These are phyloP conservation scores for Halcyon senegalensis DNA, from an alignment of 2,113 vertebrate species.

Conservation along the genomic window DNA sequence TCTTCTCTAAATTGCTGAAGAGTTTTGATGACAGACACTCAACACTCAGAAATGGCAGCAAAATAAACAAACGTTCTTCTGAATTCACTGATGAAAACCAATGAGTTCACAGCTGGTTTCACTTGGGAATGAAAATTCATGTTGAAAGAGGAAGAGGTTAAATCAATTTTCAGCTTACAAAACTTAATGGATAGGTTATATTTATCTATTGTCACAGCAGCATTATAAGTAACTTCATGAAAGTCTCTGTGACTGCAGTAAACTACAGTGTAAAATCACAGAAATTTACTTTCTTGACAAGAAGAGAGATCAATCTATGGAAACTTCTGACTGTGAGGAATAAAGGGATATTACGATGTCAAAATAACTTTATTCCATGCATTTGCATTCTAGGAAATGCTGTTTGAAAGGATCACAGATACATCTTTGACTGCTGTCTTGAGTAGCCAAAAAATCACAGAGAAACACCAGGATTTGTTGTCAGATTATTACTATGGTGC, in stretches of 20 bases:
- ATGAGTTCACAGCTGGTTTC: background rate
- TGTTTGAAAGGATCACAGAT: background rate
- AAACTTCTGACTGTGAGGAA: background rate
- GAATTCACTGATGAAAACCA: background rate
- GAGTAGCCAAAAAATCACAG: background rate
- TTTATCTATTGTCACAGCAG: background rate
- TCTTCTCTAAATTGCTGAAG: background rate
- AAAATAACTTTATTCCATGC: background rate
- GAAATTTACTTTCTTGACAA: conserved; percentile 29
- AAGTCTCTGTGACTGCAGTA: background rate
- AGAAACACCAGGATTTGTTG: background rate
- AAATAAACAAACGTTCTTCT: background rate
- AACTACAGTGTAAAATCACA: background rate
- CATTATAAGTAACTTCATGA: background rate
- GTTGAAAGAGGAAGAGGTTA: background rate
- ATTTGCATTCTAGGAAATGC: background rate
- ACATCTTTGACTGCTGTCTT: background rate
- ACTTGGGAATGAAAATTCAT: background rate
- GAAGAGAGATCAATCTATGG: background rate
- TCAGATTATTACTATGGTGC: background rate
- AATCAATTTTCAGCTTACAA: background rate
- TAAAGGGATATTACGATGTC: background rate
- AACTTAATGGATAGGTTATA: background rate
- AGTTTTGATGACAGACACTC: background rate
- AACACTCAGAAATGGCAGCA: background rate